Percentiles rank a stretch among this genome's conserved stretches.
Conservation (phyloP, 2,113 vertebrate species). For the Microtus montanus region DNA sequence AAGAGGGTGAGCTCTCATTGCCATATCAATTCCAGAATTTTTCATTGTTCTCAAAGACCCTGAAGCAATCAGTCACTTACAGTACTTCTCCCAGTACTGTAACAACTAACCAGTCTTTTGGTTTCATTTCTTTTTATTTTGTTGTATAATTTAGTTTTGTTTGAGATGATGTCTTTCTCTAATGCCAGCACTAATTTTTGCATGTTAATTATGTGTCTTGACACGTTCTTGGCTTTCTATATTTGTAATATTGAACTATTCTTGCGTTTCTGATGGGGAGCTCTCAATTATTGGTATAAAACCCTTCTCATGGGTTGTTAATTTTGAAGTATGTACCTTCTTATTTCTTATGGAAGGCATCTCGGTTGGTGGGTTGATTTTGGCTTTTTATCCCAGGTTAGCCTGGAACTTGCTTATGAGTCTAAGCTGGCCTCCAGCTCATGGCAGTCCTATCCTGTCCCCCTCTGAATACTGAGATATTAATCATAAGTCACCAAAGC, state of each 20-base stretch:
- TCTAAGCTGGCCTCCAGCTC: background rate
- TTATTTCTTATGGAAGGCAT: background rate
- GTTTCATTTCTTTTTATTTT: background rate
- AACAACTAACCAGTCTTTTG: background rate
- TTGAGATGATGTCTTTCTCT: background rate
- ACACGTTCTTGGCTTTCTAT: background rate
- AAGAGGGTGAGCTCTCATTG: background rate
- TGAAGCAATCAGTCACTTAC: background rate
- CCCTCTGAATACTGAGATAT: background rate
- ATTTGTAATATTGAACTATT: background rate
- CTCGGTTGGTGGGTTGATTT: background rate
- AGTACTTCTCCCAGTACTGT: too few species aligned
- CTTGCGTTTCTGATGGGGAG: background rate
- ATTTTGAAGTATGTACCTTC: slow-evolving; percentile 21
- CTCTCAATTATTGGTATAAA: background rate
- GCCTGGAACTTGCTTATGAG: background rate
- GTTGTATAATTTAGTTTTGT: background rate
- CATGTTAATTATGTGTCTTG: background rate
- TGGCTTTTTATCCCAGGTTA: background rate
- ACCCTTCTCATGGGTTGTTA: background rate
- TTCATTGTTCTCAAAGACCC: background rate
- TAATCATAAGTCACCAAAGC: background rate
- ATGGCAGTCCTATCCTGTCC: background rate
- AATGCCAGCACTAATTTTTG: background rate
- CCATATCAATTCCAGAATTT: background rate